phyloP scores from a whole-genome alignment of 2,797 vertebrate species.

The Protonibea diacanthus region DNA sequence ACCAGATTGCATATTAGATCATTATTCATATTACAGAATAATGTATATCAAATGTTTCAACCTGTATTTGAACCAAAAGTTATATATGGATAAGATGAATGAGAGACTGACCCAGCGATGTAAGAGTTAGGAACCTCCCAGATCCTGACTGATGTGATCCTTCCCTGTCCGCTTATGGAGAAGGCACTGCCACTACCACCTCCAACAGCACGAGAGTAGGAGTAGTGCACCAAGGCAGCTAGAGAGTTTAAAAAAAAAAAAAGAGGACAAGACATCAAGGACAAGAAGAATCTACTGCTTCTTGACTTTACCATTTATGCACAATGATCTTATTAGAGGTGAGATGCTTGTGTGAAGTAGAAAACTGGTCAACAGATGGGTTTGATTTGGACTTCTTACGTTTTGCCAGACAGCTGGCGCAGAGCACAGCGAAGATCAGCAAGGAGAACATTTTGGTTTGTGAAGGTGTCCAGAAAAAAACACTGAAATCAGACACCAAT shows the following conservation, averaged over 20 bases:
- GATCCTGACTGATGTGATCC: constrained; percentile 41
- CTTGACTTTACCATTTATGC: not conserved
- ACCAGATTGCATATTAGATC: not conserved
- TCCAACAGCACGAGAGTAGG: constrained; percentile 49
- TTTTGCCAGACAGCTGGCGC: constrained; percentile 19
- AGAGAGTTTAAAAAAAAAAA: not conserved
- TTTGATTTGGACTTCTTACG: constrained; percentile 11
- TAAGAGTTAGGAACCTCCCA: constrained; percentile 7
- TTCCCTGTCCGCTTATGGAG: constrained; percentile 13
- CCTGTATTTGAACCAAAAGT: not conserved
- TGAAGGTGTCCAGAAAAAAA: not conserved
- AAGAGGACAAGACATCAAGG: not conserved
- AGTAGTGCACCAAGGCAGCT: constrained; percentile 14
- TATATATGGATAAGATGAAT: not conserved
- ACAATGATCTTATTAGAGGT: not conserved
- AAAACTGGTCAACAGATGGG: not conserved
- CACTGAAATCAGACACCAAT: constrained; percentile 16
- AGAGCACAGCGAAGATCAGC: constrained; percentile 29
- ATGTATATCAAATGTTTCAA: no score
- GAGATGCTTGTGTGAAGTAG: not conserved
- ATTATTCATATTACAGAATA: no score
- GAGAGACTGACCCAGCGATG: constrained; percentile 58
- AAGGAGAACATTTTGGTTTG: constrained; percentile 24
- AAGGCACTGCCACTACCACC: constrained; percentile 27
- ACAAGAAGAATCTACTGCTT: not conserved